Evolutionary conservation across 2,888 invertebrate species (phyloP), one percentile per base, ranked within the genome.

Genomic region (Hartigia nigra): DNA sequence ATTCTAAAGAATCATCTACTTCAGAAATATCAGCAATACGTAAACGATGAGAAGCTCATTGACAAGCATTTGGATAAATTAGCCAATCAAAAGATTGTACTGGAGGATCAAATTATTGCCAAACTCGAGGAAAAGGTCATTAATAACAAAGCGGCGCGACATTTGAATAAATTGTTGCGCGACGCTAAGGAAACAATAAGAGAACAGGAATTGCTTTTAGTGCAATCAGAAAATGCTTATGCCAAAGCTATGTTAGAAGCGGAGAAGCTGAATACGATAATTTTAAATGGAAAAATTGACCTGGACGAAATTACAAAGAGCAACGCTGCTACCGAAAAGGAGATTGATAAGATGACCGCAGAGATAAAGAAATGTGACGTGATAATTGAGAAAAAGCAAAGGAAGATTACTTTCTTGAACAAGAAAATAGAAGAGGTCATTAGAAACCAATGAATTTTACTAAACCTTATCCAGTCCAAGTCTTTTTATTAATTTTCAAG

Each of bases 61-160:
- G 91, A 92, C 81, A 92, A 92, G 77, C 92, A 93, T 75, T 87
- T 93, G 11, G 94, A 95, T 23, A 93, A 93, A 80, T 92, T 94
- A 76, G 84, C 87, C 0, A 91, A 90, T n/a, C 91, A 92, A 75
- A 96, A 95, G 88, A 86, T 92, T 23, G 92, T 92, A 70, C 82
- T 95, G 75, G 96, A 97, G 88, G 95, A 95, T 79, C 92, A 93
- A 74, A 94, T 96, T 39, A 87, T 96, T 11, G 88, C 91, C 32
- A 93, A 94, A 79, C 91, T 96, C 1, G 95, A 96, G 86, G 95
- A 95, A 14, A 95, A 95, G 86, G 89, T 95, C 9, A 93, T 95
- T 9, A 94, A 95, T 74, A 95, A 96, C 85, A 96, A 96, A 87
- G 94, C 95, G 0, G 94, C 95, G 5, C 87, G 87, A 74, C 87